phyloP scores from a whole-genome alignment of 2,797 vertebrate genomes.

The Lepidocolaptes lacrymiger region DNA sequence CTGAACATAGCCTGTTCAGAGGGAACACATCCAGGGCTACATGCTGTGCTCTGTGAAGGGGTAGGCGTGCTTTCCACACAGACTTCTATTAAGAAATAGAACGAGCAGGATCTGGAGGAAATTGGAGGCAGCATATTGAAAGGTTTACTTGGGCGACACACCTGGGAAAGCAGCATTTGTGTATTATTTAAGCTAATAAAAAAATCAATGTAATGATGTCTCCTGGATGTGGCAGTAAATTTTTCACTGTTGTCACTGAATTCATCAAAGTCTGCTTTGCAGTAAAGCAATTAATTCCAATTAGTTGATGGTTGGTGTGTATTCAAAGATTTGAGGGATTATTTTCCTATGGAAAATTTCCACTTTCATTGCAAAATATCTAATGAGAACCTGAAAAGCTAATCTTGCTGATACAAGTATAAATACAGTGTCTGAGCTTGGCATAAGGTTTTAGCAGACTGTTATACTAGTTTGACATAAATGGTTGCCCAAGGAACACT shows the following conservation, averaged over 20 bases:
- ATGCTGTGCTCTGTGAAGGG: not conserved
- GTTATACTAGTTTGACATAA: not conserved
- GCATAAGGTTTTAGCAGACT: not conserved
- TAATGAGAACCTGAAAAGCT: not conserved
- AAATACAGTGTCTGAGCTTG: not conserved
- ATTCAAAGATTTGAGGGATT: not conserved
- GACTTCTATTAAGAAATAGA: not conserved
- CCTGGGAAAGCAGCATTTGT: not conserved
- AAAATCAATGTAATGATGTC: not conserved
- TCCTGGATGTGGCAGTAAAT: not conserved
- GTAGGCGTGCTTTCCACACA: not conserved
- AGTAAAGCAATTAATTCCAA: not conserved
- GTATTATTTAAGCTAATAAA: not conserved
- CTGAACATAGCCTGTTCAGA: not conserved
- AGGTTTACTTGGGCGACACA: not conserved
- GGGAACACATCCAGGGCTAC: not conserved
- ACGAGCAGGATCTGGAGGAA: not conserved
- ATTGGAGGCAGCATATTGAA: not conserved
- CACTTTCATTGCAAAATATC: not conserved
- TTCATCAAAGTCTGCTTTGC: not conserved
- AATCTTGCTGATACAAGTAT: not conserved
- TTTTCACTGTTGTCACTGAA: not conserved
- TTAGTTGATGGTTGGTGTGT: not conserved
- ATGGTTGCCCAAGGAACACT: not conserved
- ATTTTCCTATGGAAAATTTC: not conserved